Base-by-base conservation (phyloP, 2,113 vertebrate genomes). In the Prionailurus bengalensis region DNA sequence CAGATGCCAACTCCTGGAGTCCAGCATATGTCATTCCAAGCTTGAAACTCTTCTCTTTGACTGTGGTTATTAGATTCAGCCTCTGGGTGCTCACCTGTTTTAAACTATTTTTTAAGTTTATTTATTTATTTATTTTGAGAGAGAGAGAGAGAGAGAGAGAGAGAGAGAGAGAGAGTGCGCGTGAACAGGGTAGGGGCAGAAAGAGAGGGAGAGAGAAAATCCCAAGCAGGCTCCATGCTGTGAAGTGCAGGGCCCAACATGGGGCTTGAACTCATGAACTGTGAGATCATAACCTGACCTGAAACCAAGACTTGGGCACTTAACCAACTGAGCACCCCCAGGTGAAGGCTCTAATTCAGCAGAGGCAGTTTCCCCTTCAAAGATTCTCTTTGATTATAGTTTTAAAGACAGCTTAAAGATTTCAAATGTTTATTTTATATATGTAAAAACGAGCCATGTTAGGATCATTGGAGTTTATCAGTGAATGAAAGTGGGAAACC, bases 351-450 rank as follows among this genome's bases (percentile, higher is more conserved):
- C 15, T 78, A 48, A 78, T 31, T 78, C 27, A 48, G 74, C 74
- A 78, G 42, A 48, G 42, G 42, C 15, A 48, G 14, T 76, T 76
- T 76, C 74, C 74, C 27, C 42, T 48, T 78, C 14, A 48, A 78
- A 31, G 27, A 78, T 1, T 74, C 8, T 93, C 63, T 76, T 27
- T 74, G 87, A 89, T 84, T 84, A 19, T 89, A 73, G 48, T 97
- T 97, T 89, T 91, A 91, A 97, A 94, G 95, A 94, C 36, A 96
- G 16, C 7, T 84, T 80, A 86, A 89, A 79, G 21, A 95, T 84
- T 96, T 92, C 19, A 91, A 55, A 14, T 6, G 33, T 92, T 45
- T 51, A 76, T 66, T 42, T 81, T 27, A 66, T 12, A 7, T 65
- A 78, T 5, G 65, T 66, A 89, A 29, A 89, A 89, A 48, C 45